phyloP scores from a whole-genome alignment of 2,888 invertebrate genomes.

The Sthenelais limicola region DNA sequence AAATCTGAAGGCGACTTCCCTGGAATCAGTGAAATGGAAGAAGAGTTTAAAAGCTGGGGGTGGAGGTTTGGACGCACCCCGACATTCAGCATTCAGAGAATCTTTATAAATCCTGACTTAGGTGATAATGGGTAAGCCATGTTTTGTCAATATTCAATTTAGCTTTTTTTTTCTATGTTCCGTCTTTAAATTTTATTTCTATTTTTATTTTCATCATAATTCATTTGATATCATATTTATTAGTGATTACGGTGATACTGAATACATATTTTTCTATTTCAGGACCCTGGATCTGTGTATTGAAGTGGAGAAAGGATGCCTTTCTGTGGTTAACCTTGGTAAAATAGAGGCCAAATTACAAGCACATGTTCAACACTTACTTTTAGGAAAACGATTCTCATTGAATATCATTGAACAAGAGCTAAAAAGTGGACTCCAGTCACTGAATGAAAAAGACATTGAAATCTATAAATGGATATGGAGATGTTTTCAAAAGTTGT shows the following conservation, averaged over 20 bases:
- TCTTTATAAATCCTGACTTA: neutral
- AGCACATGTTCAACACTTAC: neutral
- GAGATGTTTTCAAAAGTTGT: too few species aligned
- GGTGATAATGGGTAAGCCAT: neutral
- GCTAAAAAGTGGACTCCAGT: neutral
- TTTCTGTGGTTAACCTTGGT: neutral
- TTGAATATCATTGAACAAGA: neutral
- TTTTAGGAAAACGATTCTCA: neutral
- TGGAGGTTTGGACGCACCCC: slow-evolving; percentile 53
- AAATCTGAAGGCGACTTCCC: slow-evolving; percentile 40
- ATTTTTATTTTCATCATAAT: too few species aligned
- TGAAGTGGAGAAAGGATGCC: neutral
- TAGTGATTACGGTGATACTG: too few species aligned
- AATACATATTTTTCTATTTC: neutral
- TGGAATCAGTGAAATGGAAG: slow-evolving; percentile 42
- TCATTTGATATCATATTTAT: too few species aligned
- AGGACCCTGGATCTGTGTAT: neutral
- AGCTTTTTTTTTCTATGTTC: neutral
- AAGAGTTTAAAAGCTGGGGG: slow-evolving; percentile 48
- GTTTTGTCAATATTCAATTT: neutral
- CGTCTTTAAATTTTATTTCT: too few species aligned
- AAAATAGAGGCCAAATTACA: neutral
- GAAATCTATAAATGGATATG: slow-evolving; percentile 14
- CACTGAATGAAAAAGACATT: neutral
- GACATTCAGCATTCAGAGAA: slow-evolving; percentile 38